A percentile compares a stretch with the other conserved stretches of the same genome.
phyloP scores from a whole-genome alignment of 2,797 vertebrate genomes.

The Fringilla coelebs region DNA sequence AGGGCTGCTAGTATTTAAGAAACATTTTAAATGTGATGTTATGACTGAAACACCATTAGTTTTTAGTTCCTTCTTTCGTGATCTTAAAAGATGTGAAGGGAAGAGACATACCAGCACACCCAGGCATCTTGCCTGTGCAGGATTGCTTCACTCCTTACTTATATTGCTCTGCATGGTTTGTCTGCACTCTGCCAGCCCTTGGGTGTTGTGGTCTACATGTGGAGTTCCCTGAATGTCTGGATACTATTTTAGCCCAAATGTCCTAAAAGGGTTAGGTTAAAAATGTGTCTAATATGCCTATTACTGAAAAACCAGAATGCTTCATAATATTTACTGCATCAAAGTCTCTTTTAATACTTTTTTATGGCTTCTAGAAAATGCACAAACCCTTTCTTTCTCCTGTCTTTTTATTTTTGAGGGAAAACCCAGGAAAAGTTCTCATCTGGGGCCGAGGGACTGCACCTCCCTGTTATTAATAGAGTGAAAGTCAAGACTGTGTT shows the following conservation, averaged over 20 bases:
- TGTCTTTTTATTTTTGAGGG: not conserved
- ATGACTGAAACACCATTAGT: rapidly evolving
- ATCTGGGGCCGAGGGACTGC: not conserved
- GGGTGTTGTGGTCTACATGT: too few relatives aligned
- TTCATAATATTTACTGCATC: not conserved
- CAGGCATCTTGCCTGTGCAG: not conserved
- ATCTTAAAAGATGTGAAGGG: not conserved
- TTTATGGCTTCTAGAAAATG: not conserved
- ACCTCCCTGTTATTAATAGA: not conserved
- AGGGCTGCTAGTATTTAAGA: not conserved
- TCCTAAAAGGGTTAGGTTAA: not conserved
- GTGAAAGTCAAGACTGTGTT: not conserved
- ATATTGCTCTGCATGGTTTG: rapidly evolving
- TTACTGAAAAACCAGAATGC: not conserved
- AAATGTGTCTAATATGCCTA: not conserved
- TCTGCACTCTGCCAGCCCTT: not conserved
- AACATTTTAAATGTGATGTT: not conserved
- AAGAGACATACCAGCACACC: rapidly evolving
- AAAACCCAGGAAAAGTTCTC: not conserved
- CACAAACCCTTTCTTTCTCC: not conserved
- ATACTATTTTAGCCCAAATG: not conserved
- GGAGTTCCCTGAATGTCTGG: not conserved
- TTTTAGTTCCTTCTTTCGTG: not conserved
- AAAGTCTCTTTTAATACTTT: not conserved
- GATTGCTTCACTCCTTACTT: not conserved